Evolutionary conservation across 2,113 vertebrate genomes (phyloP).

Genomic region (Xenopus borealis): DNA sequence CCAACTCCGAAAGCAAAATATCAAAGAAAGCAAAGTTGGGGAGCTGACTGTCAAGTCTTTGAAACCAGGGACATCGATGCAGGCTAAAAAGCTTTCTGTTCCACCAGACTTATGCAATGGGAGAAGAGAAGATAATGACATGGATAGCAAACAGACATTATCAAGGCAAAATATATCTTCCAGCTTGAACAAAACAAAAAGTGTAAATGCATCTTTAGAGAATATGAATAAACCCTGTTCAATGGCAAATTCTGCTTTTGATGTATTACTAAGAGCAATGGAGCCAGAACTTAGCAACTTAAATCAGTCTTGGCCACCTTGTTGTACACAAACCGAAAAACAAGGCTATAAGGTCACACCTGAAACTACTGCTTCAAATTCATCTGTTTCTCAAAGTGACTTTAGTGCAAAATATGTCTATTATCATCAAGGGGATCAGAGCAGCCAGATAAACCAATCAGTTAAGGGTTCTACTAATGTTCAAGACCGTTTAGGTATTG

Average conservation of each 20-base stretch:
- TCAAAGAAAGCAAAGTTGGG: slow-evolving; percentile 63
- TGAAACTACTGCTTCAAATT: slow-evolving; percentile 59
- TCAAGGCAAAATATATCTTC: slow-evolving; percentile 48
- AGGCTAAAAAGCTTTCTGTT: slow-evolving; percentile 55
- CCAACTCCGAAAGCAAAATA: slow-evolving; percentile 59
- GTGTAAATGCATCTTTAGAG: slow-evolving; percentile 59
- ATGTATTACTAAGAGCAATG: slow-evolving; percentile 95
- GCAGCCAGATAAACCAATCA: slow-evolving; percentile 51
- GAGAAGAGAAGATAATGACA: slow-evolving; percentile 55
- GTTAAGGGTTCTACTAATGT: slow-evolving; percentile 55
- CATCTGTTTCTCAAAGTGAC: slow-evolving; percentile 67
- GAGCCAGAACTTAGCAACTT: slow-evolving; percentile 92
- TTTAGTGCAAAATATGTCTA: slow-evolving; percentile 67
- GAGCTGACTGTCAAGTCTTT: slow-evolving; percentile 49
- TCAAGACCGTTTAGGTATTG: no score
- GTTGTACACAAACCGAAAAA: slow-evolving; percentile 69
- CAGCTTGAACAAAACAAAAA: slow-evolving; percentile 59
- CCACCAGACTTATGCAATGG: slow-evolving; percentile 59
- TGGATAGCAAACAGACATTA: slow-evolving; percentile 43
- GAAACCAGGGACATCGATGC: slow-evolving; percentile 58
- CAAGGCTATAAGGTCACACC: slow-evolving; percentile 64
- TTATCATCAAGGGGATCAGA: slow-evolving; percentile 62
- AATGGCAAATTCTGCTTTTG: slow-evolving; percentile 79
- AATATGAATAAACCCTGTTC: slow-evolving; percentile 56
- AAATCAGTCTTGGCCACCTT: slow-evolving; percentile 73